Conservation (phyloP, 2,797 vertebrate genomes). For the Catharus ustulatus region DNA sequence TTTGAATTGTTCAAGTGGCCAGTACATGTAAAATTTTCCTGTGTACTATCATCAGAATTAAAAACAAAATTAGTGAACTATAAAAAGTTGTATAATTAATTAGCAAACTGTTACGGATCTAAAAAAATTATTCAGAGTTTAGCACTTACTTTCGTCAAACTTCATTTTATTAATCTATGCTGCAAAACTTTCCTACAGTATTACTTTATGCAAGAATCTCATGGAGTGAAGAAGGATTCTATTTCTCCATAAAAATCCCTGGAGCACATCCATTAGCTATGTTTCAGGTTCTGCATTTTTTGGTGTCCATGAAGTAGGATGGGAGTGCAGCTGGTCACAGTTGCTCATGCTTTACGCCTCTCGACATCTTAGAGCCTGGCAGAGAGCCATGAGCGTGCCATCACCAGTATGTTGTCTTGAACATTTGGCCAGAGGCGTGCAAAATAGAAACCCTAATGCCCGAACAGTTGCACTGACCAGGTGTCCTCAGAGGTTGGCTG, state of each 20-base stretch:
- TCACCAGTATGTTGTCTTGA: neutral
- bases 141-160: neutral
- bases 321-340: neutral
- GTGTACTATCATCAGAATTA: neutral
- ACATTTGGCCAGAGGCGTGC: neutral
- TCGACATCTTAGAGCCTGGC: neutral
- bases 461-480: slow-evolving; percentile 8
- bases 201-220: neutral
- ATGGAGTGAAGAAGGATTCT: neutral
- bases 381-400: neutral
- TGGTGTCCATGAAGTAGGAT: neutral
- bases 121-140: neutral
- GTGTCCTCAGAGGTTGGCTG: slow-evolving; percentile 35
- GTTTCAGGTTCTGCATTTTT: neutral
- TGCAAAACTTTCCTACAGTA: neutral
- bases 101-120: neutral
- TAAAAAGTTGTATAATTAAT: neutral
- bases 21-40: neutral
- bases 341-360: neutral
- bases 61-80: neutral
- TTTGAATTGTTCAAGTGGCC: neutral
- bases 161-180: neutral
- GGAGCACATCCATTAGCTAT: neutral
- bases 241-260: neutral
- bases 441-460: neutral